These are phyloP conservation scores for Poeciliopsis infans DNA, from an alignment of 2,797 vertebrate genomes.

Conservation along the genomic window DNA sequence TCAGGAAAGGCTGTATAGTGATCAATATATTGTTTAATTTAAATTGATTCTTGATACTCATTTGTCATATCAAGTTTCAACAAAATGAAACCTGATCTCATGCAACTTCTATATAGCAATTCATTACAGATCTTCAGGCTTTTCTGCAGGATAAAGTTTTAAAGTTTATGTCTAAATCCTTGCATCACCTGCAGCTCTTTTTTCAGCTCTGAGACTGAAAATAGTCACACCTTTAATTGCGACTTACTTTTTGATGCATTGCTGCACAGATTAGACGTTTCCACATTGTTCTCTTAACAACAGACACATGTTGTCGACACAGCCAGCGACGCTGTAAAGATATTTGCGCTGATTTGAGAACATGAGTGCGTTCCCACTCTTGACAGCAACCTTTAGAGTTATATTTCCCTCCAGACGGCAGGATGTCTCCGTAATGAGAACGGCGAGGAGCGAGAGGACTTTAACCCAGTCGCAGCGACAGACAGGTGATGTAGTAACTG, in stretches of 20 bases:
- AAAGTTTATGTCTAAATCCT: background rate
- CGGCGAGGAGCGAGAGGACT: slow-evolving; percentile 48
- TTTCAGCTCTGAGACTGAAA: background rate
- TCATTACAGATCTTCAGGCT: background rate
- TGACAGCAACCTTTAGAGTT: slow-evolving; percentile 40
- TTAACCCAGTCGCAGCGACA: slow-evolving; percentile 22
- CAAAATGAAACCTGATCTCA: background rate
- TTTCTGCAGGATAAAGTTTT: background rate
- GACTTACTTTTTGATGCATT: slow-evolving; percentile 45
- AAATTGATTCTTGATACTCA: background rate
- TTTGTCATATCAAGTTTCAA: background rate
- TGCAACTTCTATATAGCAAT: background rate
- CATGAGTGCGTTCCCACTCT: slow-evolving; percentile 40
- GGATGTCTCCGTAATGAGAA: slow-evolving; percentile 58
- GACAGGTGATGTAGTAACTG: slow-evolving; percentile 33
- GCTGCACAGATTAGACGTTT: slow-evolving; percentile 19
- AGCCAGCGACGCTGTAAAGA: slow-evolving; percentile 34
- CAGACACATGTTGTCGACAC: slow-evolving; percentile 42
- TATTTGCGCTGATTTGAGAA: slow-evolving; percentile 44
- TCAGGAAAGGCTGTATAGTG: background rate
- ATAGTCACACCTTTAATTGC: slow-evolving; percentile 25
- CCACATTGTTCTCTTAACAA: slow-evolving; percentile 13
- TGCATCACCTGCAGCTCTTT: background rate
- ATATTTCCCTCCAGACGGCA: slow-evolving; percentile 41
- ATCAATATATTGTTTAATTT: background rate